Evolutionary conservation across 1,140 invertebrate genomes (phyloP).

Genomic region (Gryllus bimaculatus): DNA sequence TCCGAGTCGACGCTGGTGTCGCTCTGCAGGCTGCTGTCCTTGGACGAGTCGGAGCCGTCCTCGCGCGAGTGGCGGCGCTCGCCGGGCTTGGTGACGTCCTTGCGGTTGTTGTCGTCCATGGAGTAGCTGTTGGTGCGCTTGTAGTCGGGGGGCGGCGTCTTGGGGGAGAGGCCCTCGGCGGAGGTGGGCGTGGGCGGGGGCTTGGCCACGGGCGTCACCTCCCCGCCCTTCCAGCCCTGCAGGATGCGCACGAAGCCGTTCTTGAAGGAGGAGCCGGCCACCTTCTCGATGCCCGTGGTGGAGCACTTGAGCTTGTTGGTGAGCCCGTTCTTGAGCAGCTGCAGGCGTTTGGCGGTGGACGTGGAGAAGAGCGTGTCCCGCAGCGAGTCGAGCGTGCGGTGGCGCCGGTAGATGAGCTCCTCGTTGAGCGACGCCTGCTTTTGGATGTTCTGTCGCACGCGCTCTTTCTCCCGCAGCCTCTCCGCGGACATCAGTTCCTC

Average conservation of each 20-base stretch:
- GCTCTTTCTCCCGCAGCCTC: constrained; percentile 69
- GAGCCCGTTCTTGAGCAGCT: constrained; percentile 73
- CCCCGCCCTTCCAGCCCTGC: constrained; percentile 58
- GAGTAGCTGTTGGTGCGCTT: constrained; percentile 24
- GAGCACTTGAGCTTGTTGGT: constrained; percentile 70
- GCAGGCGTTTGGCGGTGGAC: constrained; percentile 63
- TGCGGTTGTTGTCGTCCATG: constrained; percentile 26
- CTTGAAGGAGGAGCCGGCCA: constrained; percentile 51
- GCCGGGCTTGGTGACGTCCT: constrained; percentile 29
- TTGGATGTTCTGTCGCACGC: constrained; percentile 72
- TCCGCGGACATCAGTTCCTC: constrained; percentile 81
- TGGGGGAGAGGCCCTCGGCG: constrained; percentile 19
- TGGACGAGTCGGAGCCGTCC: constrained; percentile 82
- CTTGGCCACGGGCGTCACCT: constrained; percentile 27
- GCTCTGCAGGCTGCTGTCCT: constrained; percentile 83
- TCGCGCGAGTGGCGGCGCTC: constrained; percentile 61
- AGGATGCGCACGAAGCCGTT: constrained; percentile 64
- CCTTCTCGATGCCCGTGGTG: constrained; percentile 68
- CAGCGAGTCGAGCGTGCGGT: constrained; percentile 56
- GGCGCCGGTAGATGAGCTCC: constrained; percentile 65
- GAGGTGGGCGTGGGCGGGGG: constrained; percentile 18
- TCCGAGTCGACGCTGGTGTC: constrained; percentile 88
- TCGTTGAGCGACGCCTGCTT: constrained; percentile 83
- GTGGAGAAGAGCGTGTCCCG: constrained; percentile 63
- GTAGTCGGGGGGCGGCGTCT: constrained; percentile 23